phyloP scores from a whole-genome alignment of 2,888 invertebrate genomes.

The Platynereis dumerilii region DNA sequence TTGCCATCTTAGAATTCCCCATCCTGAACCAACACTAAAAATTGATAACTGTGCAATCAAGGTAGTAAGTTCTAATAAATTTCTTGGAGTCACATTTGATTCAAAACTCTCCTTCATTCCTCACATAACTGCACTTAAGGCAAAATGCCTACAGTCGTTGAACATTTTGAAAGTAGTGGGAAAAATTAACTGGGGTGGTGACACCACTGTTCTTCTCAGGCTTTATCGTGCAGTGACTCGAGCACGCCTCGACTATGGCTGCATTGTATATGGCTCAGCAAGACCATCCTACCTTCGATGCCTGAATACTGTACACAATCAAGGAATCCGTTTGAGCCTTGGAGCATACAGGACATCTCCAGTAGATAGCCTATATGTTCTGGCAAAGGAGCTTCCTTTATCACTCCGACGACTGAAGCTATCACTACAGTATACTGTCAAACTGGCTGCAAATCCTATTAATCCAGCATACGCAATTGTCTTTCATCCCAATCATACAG shows the following conservation, averaged over 20 bases:
- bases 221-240: slow-evolving; percentile 26
- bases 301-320: slow-evolving; percentile 34
- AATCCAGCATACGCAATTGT: background rate
- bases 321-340: slow-evolving; percentile 29
- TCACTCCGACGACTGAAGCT: background rate
- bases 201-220: slow-evolving; percentile 20
- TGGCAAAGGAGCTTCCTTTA: background rate
- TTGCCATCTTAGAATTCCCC: slow-evolving; percentile 19
- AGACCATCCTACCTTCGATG: slow-evolving; percentile 26
- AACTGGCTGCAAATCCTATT: background rate
- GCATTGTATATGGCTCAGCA: slow-evolving; percentile 32
- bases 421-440: background rate
- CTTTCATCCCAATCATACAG: background rate
- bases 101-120: slow-evolving; percentile 29
- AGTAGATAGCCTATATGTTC: slow-evolving; percentile 26
- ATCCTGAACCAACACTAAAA: slow-evolving; percentile 24
- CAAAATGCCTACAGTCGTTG: slow-evolving; percentile 31
- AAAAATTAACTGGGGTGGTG: slow-evolving; percentile 29
- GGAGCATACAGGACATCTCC: slow-evolving; percentile 32
- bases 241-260: slow-evolving; percentile 35
- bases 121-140: slow-evolving; percentile 25
- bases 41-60: slow-evolving; percentile 13
- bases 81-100: slow-evolving; percentile 35
- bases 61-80: slow-evolving; percentile 27
- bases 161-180: slow-evolving; percentile 31